These are phyloP conservation scores for Acanthochromis polyacanthus DNA, from an alignment of 2,113 vertebrate species.

Conservation along the genomic window DNA sequence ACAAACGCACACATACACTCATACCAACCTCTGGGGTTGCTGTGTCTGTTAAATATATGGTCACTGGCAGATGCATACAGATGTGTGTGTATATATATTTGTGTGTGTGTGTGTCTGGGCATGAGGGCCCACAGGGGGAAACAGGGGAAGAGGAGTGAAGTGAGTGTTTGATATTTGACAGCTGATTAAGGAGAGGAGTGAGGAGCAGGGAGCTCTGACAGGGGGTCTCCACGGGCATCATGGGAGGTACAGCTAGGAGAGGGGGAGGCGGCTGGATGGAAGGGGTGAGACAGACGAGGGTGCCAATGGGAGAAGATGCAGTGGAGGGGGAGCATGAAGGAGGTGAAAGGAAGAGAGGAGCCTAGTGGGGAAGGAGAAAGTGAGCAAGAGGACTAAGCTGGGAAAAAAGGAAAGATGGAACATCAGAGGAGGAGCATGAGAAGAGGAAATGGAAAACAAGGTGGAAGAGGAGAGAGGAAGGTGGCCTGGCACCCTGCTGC, in stretches of 20 bases:
- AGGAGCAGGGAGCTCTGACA: constrained; percentile 72
- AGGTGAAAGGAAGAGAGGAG: constrained; percentile 13
- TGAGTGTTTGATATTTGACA: constrained; percentile 77
- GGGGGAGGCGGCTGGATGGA: constrained; percentile 1
- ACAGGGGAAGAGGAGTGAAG: constrained; percentile 35
- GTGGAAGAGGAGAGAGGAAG: constrained; percentile 71
- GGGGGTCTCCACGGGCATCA: constrained; percentile 65
- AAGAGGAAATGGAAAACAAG: constrained; percentile 62
- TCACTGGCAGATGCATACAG: constrained; percentile 9
- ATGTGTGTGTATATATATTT: neutral
- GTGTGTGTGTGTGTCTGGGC: neutral
- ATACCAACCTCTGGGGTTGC: neutral
- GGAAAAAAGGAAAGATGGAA: constrained; percentile 22
- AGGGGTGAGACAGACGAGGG: constrained; percentile 10
- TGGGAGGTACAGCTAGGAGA: constrained; percentile 65
- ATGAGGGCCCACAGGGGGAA: constrained; percentile 32
- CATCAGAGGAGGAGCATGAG: constrained; percentile 22
- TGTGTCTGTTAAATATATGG: constrained; percentile 36
- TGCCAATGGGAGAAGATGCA: constrained; percentile 23
- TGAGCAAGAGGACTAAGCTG: constrained; percentile 9
- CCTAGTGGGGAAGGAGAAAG: constrained; percentile 9
- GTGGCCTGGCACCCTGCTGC: constrained; percentile 77
- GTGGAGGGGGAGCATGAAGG: neutral
- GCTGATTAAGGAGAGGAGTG: constrained; percentile 78
- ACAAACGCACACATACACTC: neutral